Base-by-base conservation (phyloP, 1,140 invertebrate genomes). In the Trachelipus rathkii region DNA sequence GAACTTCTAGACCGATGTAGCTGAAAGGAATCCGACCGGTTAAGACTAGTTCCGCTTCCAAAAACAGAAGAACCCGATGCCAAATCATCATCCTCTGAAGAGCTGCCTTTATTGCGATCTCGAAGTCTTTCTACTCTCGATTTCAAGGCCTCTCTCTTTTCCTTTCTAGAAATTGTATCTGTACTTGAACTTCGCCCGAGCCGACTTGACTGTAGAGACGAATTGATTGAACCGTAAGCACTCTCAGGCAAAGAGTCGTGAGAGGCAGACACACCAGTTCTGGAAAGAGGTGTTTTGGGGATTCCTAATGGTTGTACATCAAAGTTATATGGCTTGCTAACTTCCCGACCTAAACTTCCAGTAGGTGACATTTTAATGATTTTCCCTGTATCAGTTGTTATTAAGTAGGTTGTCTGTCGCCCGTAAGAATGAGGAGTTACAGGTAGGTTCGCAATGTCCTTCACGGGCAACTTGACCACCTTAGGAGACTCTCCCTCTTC, bases 71-170 rank as follows among this genome's bases (percentile, higher is more conserved):
- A 88, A 7, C 81, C 76, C 46, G 82, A 81, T 45, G 88, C 84
- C 44, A 88, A 89, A 80, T 91, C 91, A 79, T 92, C 92, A 77
- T 91, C 91, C 33, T 33, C 33, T 68, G 91, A 92, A 82, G 90
- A 92, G 33, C 89, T 73, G 9, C 78, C 77, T 23, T 44, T 74
- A 90, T n/a, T 88, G 87, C n/a, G 86, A 85, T 83, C 86, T 75
- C 90, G 85, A 71, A 89, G 85, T 0, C 89, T 90, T 84, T 91
- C 87, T 8, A 88, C 88, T 74, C 90, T 84, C 9, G 89, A 89
- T 84, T 90, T 92, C 43, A 89, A 71, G 81, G 84, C 88, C 82
- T 87, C 88, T 69, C 88, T 86, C 13, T 84, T 85, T 83, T 88
- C 79, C 60, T 81, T 81, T 43, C 78, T 77, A 50, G 77, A 73